These are phyloP conservation scores for Pseudomyrmex flavicornis DNA, from an alignment of 1,140 invertebrate genomes.

Conservation along the genomic window DNA sequence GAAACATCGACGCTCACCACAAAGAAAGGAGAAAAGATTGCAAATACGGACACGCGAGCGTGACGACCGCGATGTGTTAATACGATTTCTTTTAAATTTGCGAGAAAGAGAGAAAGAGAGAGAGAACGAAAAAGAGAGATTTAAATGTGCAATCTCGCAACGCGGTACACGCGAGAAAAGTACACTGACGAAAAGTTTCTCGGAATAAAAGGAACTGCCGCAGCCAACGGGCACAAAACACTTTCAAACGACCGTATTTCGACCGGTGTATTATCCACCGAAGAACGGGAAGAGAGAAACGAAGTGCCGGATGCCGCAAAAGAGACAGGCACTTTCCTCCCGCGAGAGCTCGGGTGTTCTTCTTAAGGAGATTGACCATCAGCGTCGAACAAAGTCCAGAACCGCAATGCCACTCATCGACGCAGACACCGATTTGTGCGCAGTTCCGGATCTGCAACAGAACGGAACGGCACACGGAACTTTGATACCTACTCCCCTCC, in stretches of 20 bases:
- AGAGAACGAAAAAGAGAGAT: too few relatives aligned
- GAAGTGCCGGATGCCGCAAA: constrained; percentile 61
- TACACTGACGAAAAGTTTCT: constrained; percentile 55
- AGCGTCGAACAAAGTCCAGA: constrained; percentile 27
- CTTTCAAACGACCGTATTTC: constrained; percentile 66
- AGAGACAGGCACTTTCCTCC: constrained; percentile 61
- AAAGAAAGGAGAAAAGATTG: background rate
- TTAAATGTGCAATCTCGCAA: constrained; percentile 15
- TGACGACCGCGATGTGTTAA: constrained; percentile 1
- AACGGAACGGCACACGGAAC: constrained; percentile 30
- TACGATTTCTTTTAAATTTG: constrained; percentile 13
- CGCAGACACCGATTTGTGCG: constrained; percentile 29
- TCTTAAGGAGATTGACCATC: constrained; percentile 67
- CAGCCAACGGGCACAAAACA: constrained; percentile 27
- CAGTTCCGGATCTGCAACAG: constrained; percentile 14
- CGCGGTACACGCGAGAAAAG: background rate
- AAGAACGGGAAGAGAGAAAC: constrained; percentile 31
- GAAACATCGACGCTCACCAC: constrained; percentile 1
- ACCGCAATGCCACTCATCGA: constrained; percentile 52
- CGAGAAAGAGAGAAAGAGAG: background rate
- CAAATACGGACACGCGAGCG: constrained; percentile 15
- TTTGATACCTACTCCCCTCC: constrained; percentile 1
- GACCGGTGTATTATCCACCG: constrained; percentile 46
- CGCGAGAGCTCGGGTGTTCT: constrained; percentile 26
- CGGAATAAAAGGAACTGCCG: constrained; percentile 55